Percentiles rank a stretch among this genome's conserved stretches.
These are phyloP conservation scores for Tachina fera DNA, from an alignment of 2,888 invertebrate genomes.

Conservation along the genomic window DNA sequence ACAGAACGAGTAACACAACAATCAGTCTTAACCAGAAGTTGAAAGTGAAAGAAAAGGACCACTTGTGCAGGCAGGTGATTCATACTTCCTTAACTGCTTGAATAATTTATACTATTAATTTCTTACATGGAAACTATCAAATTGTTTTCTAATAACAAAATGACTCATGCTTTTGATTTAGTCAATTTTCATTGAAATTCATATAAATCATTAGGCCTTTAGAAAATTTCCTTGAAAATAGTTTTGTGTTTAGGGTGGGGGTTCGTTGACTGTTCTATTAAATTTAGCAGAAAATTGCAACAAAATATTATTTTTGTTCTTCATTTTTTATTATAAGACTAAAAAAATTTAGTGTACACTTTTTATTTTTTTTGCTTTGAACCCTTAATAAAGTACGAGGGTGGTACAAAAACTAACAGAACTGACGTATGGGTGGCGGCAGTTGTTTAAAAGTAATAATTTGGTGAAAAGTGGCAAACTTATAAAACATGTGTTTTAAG, in stretches of 20 bases:
- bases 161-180: constrained; percentile 65
- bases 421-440: no score
- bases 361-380: constrained; percentile 11
- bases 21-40: constrained; percentile 11
- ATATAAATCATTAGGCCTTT: constrained; percentile 56
- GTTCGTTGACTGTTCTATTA: constrained; percentile 67
- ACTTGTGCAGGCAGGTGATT: constrained; percentile 41
- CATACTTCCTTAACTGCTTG: background rate
- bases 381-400: constrained; percentile 40
- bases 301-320: constrained; percentile 33
- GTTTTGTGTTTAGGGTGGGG: background rate
- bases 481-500: no score
- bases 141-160: constrained; percentile 50
- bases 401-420: no score
- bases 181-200: constrained; percentile 57
- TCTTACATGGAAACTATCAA: constrained; percentile 29
- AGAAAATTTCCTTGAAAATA: constrained; percentile 1
- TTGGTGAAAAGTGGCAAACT: no score
- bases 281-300: constrained; percentile 70
- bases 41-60: constrained; percentile 19
- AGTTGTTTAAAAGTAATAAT: no score
- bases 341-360: constrained; percentile 8
- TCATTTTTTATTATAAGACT: background rate
- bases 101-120: constrained; percentile 27
- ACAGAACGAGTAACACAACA: constrained; percentile 36